phyloP scores from a whole-genome alignment of 1,140 invertebrate species.

The Bemisia tabaci region DNA sequence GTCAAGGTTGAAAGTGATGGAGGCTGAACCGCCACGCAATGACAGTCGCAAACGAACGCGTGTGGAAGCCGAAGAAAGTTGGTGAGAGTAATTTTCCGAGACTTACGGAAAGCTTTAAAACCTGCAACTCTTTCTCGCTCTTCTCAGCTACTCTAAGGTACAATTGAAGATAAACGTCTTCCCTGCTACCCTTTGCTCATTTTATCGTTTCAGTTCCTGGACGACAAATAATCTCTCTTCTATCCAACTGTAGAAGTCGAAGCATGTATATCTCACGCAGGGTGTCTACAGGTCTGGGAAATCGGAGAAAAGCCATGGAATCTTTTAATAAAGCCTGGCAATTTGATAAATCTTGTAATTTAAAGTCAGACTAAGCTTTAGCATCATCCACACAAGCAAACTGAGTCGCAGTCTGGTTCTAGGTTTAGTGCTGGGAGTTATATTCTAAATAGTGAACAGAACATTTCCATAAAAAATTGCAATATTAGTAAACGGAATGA shows the following conservation, averaged over 20 bases:
- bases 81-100: neutral
- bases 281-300: neutral
- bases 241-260: neutral
- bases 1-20: conserved; percentile 68
- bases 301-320: neutral
- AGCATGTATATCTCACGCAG: neutral
- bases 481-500: no score
- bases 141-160: neutral
- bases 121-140: neutral
- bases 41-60: conserved; percentile 39
- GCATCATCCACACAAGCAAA: no score
- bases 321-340: neutral
- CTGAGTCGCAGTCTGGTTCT: no score
- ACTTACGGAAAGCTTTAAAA: neutral
- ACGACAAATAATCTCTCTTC: no score
- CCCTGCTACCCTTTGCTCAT: neutral
- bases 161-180: neutral
- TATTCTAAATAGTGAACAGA: no score
- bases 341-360: neutral
- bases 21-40: conserved; percentile 63
- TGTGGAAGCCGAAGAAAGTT: conserved; percentile 32
- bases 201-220: neutral
- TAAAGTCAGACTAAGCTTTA: neutral
- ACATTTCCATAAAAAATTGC: no score
- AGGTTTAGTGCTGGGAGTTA: no score